phyloP scores from a whole-genome alignment of 2,113 vertebrate genomes.

The Indicator indicator region DNA sequence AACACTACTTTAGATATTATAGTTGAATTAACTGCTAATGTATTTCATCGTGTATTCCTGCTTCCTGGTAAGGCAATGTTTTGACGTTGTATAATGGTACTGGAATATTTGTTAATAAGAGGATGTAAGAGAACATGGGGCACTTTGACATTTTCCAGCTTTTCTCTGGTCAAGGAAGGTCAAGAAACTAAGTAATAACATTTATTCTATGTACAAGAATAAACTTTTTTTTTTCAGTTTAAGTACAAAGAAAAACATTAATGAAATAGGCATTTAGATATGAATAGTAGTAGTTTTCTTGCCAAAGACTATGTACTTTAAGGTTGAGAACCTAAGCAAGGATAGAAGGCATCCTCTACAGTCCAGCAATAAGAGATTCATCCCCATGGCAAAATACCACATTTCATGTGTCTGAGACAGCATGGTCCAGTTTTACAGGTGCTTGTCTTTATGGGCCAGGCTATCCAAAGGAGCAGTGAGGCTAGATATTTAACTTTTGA shows the following conservation, averaged over 20 bases:
- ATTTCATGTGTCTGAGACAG: neutral
- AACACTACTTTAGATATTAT: neutral
- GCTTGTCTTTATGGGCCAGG: neutral
- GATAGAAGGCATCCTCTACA: neutral
- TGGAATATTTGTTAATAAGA: neutral
- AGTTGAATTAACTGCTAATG: neutral
- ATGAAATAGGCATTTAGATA: neutral
- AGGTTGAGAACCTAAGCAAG: neutral
- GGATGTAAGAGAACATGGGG: neutral
- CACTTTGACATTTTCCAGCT: neutral
- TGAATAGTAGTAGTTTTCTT: neutral
- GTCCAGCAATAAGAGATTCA: neutral
- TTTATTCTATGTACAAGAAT: neutral
- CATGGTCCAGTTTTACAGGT: neutral
- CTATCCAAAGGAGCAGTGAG: neutral
- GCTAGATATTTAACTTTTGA: neutral
- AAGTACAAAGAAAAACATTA: neutral
- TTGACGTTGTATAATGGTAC: neutral
- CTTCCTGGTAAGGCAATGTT: neutral
- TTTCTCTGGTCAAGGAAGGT: neutral
- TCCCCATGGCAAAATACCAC: neutral
- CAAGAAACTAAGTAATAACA: neutral
- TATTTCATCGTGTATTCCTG: neutral
- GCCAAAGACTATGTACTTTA: neutral
- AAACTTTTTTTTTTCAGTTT: neutral